Percentiles rank a stretch among this genome's conserved stretches.
Conservation (phyloP, 2,888 invertebrate species). For the Melangyna quadrimaculata region DNA sequence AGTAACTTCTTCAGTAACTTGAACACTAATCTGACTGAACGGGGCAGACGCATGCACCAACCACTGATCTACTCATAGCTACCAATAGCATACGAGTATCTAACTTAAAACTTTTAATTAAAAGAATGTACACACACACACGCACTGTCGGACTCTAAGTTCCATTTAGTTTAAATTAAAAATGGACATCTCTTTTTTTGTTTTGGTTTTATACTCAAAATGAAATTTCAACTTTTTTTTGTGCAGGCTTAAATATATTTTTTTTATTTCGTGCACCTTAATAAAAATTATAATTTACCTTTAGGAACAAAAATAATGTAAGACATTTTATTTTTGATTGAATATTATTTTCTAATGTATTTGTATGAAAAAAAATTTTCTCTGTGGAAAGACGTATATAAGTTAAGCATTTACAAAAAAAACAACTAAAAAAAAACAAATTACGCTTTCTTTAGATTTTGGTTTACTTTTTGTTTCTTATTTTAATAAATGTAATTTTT, state of each 20-base stretch:
- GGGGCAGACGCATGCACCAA: too few relatives aligned
- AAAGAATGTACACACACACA: not conserved
- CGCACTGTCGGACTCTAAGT: not conserved
- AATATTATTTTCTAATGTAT: slow-evolving; percentile 10
- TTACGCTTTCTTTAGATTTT: not conserved
- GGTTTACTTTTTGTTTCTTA: slow-evolving; percentile 10
- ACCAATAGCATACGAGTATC: too few relatives aligned
- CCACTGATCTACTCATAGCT: too few relatives aligned
- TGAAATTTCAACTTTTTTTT: not conserved
- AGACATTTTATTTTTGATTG: slow-evolving; percentile 3
- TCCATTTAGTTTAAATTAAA: not conserved
- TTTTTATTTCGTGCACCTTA: slow-evolving; percentile 54
- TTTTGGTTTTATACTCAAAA: not conserved
- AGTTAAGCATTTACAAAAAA: slow-evolving; percentile 76
- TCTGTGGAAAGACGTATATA: slow-evolving; percentile 90
- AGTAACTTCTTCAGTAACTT: too few relatives aligned
- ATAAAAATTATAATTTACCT: slow-evolving; percentile 32
- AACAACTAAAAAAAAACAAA: not conserved
- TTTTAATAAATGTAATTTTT: slow-evolving; percentile 19
- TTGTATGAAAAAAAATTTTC: slow-evolving; percentile 80
- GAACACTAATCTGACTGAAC: too few relatives aligned
- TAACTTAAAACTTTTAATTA: too few relatives aligned
- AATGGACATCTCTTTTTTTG: not conserved
- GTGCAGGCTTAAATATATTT: not conserved
- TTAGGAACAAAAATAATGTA: slow-evolving; percentile 13